Base-by-base conservation (phyloP, 2,888 invertebrate species). In the Cheilosia scutellata region DNA sequence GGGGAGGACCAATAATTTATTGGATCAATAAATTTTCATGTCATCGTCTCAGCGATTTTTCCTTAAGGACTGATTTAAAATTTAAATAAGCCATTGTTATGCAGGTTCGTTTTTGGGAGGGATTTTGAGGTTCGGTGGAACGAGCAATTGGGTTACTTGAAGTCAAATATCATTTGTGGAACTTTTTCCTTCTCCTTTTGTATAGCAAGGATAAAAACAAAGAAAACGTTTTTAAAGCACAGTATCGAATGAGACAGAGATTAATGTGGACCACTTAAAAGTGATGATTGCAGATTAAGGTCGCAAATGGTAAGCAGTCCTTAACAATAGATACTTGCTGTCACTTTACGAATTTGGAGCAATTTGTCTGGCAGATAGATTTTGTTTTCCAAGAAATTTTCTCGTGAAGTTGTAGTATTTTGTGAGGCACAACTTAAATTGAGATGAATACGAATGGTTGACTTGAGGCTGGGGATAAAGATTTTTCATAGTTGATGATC, bases 21-120 rank as follows among this genome's bases (percentile, higher is more conserved):
- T 80, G 80, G 75, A 84, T 84, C 84, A 84, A 80, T 84, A 84
- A 80, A 84, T 84, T 75, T 66, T 51, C 71, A 53, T 80, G 84
- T 84, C 80, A 75, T 65, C 84, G 75, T 75, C 80, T 80, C 80
- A 84, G 84, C 80, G 80, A 84, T 80, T 80, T 84, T 84, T 44
- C 84, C 71, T 80, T 80, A 80, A 84, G 75, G 84, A 80, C 80
- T 76, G 75, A 84, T 80, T 80, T 84, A 66, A 84, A 84, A 80
- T 84, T 84, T 84, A 80, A 84, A 84, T 84, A 71, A 80, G 80
- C 58, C 75, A 58, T 70, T 84, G 70, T 60, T 60, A 72, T 47
- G 42, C 13, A 33, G 72, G 62, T 4, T 68, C 42, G 16, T 13
- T 16, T 40, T 37, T 13, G 44, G 27, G 33, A 3, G n/a, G 25